phyloP scores from a whole-genome alignment of 2,113 vertebrate genomes.

The Zosterops hypoxanthus region DNA sequence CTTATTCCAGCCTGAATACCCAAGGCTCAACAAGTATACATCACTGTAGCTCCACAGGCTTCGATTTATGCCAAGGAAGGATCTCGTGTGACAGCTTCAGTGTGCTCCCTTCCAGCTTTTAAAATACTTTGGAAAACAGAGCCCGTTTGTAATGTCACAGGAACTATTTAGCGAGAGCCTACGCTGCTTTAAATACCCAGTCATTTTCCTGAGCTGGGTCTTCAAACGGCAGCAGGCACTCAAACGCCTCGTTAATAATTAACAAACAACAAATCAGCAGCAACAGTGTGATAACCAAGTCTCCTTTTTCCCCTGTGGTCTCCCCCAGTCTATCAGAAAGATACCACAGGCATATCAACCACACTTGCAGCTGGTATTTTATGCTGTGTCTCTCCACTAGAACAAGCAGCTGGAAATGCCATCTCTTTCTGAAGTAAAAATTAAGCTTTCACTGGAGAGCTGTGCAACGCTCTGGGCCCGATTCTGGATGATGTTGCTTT shows the following conservation, averaged over 20 bases:
- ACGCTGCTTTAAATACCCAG: not conserved
- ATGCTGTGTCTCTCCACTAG: not conserved
- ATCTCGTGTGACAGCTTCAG: not conserved
- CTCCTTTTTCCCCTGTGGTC: slow-evolving; percentile 40
- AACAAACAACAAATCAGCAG: slow-evolving; percentile 49
- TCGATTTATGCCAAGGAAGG: not conserved
- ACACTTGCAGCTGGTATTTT: not conserved
- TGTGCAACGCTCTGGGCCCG: not conserved
- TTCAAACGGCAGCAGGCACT: not conserved
- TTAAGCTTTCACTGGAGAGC: not conserved
- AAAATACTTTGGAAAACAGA: not conserved
- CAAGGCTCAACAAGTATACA: slow-evolving; percentile 37
- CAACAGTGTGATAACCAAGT: slow-evolving; percentile 23
- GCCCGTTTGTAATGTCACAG: not conserved
- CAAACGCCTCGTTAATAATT: slow-evolving; percentile 51
- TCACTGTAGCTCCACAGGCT: slow-evolving; percentile 17
- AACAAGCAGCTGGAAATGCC: not conserved
- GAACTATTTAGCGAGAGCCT: not conserved
- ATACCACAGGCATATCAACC: not conserved
- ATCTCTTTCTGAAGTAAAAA: not conserved
- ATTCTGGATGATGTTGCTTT: not conserved
- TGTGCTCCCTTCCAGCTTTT: not conserved
- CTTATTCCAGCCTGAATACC: slow-evolving; percentile 30
- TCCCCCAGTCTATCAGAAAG: not conserved
- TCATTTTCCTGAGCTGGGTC: not conserved